Evolutionary conservation across 2,113 vertebrate species (phyloP).

Genomic region (Grantiella picta): DNA sequence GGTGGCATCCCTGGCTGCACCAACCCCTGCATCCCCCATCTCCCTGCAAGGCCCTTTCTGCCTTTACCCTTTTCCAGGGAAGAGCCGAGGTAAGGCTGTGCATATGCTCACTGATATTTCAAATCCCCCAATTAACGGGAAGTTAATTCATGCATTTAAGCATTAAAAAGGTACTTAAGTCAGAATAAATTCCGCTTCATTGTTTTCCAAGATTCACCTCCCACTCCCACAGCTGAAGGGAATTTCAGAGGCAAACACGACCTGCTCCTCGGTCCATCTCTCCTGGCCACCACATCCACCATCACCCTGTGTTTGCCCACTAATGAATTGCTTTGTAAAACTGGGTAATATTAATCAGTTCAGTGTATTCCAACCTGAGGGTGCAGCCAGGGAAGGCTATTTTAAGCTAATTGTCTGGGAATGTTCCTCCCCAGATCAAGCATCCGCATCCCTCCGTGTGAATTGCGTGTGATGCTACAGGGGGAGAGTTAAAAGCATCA

Average conservation of each 20-base stretch:
- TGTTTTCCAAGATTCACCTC: conserved; percentile 16
- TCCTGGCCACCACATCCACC: background rate
- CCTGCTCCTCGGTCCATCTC: background rate
- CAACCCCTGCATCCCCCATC: background rate
- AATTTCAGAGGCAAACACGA: background rate
- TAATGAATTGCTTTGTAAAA: background rate
- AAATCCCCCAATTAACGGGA: conserved; percentile 65
- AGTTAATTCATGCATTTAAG: conserved; percentile 75
- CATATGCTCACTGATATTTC: conserved; percentile 80
- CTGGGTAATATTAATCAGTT: background rate
- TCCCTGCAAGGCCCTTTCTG: background rate
- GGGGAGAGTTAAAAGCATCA: background rate
- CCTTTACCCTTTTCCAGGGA: conserved; percentile 35
- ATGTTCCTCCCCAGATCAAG: background rate
- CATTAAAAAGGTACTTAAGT: conserved; percentile 71
- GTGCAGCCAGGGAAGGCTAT: background rate
- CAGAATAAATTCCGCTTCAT: conserved; percentile 57
- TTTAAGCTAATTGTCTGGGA: background rate
- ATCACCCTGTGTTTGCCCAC: background rate
- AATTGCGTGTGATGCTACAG: background rate
- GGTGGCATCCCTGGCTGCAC: background rate
- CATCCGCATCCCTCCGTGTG: background rate
- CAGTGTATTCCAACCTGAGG: background rate
- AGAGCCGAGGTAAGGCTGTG: conserved; percentile 31
- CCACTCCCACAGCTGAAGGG: background rate